A percentile compares a stretch with the other conserved stretches of the same genome.
These are phyloP conservation scores for Castor canadensis DNA, from an alignment of 2,113 vertebrate genomes.

Conservation along the genomic window DNA sequence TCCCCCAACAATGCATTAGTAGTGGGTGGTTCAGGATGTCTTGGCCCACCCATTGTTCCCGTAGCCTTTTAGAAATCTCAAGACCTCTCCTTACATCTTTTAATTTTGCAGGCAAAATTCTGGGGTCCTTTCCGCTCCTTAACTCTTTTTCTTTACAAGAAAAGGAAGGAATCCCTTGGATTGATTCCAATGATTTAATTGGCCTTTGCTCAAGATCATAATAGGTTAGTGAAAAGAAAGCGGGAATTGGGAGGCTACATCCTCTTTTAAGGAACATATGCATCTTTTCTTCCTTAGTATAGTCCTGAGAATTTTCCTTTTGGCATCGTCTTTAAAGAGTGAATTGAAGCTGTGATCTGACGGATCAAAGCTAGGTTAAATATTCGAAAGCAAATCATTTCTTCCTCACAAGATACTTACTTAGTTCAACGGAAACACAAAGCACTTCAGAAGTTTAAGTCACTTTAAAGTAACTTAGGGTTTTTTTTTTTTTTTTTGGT, in stretches of 20 bases:
- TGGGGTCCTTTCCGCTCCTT: neutral
- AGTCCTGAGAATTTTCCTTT: constrained; percentile 15
- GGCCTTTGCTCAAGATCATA: neutral
- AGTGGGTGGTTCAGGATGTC: constrained; percentile 40
- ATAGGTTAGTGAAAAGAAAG: neutral
- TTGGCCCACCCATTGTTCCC: constrained; percentile 46
- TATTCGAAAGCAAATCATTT: constrained; percentile 30
- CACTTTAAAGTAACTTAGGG: neutral
- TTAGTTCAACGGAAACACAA: constrained; percentile 21
- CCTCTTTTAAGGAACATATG: neutral
- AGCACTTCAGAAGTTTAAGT: neutral
- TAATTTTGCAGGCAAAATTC: neutral
- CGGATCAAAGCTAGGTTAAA: constrained; percentile 37
- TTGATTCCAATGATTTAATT: neutral
- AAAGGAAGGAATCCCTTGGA: neutral
- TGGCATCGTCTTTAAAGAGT: neutral
- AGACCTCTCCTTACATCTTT: neutral
- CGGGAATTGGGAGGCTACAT: neutral
- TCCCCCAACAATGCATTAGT: neutral
- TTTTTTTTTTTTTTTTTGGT: too few relatives aligned
- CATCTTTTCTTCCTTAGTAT: constrained; percentile 4
- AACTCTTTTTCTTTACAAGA: neutral
- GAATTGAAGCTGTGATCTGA: neutral
- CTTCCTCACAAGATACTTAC: neutral
- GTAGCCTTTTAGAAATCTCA: constrained; percentile 17